phyloP scores from a whole-genome alignment of 1,140 invertebrate genomes.

The Saxidomus purpurata region DNA sequence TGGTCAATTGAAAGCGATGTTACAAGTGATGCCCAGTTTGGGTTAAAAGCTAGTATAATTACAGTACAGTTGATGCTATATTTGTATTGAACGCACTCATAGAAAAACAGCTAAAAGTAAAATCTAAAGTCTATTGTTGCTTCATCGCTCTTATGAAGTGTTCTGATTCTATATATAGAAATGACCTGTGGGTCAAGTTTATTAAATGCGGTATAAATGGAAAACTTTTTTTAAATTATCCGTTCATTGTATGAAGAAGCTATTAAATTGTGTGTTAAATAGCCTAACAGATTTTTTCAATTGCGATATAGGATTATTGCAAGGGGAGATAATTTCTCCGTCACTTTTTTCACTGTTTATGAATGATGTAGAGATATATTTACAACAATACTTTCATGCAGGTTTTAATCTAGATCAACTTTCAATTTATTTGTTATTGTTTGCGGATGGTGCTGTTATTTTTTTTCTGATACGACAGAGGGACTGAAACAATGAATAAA shows the following conservation, averaged over 20 bases:
- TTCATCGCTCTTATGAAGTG: slow-evolving; percentile 33
- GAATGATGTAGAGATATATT: neutral
- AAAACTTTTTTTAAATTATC: too few relatives aligned
- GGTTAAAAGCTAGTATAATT: slow-evolving; percentile 42
- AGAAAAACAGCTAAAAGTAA: slow-evolving; percentile 16
- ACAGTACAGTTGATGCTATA: slow-evolving; percentile 33
- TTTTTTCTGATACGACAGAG: slow-evolving; percentile 23
- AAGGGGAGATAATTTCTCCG: slow-evolving; percentile 40
- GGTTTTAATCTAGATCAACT: neutral
- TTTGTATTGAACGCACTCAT: slow-evolving; percentile 43
- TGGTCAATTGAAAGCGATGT: slow-evolving; percentile 11
- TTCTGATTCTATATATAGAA: slow-evolving; percentile 21
- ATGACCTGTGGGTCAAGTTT: slow-evolving; percentile 28
- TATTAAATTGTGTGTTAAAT: slow-evolving; percentile 18
- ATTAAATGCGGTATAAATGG: neutral
- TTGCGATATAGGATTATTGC: slow-evolving; percentile 28
- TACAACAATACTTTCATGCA: too few relatives aligned
- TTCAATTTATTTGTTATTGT: slow-evolving; percentile 36
- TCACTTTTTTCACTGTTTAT: slow-evolving; percentile 13
- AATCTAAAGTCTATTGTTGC: neutral
- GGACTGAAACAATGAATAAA: slow-evolving; percentile 48
- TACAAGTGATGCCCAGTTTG: slow-evolving; percentile 36
- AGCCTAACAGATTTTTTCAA: neutral
- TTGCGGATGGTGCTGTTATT: slow-evolving; percentile 65
- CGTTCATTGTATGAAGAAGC: slow-evolving; percentile 15